Evolutionary conservation across 2,113 vertebrate species (phyloP).

Genomic region (Ammodytes dubius): DNA sequence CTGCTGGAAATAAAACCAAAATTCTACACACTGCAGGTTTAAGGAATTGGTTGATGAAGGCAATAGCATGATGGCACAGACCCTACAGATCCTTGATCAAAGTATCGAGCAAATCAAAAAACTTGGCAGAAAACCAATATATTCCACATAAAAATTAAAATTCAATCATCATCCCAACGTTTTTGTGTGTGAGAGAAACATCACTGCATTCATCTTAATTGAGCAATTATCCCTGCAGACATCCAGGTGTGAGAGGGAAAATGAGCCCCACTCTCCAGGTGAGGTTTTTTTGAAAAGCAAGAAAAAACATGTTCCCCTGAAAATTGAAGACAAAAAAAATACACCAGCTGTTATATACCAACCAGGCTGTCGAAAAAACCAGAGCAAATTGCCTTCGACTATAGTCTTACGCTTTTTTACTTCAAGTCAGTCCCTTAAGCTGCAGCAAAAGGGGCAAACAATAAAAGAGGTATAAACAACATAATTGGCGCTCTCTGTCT

Average conservation of each 20-base stretch:
- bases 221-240: conserved; percentile 58
- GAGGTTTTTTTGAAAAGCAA: conserved; percentile 33
- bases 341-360: conserved; percentile 33
- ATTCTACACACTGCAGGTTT: no score
- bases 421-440: conserved; percentile 33
- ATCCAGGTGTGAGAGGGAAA: conserved; percentile 59
- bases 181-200: conserved; percentile 36
- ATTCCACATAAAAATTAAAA: conserved; percentile 3
- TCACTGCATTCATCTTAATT: conserved; percentile 38
- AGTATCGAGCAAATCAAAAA: conserved; percentile 2
- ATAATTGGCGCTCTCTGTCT: background rate
- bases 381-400: conserved; percentile 24
- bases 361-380: conserved; percentile 28
- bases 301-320: conserved; percentile 12
- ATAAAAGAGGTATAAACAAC: background rate
- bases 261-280: conserved; percentile 57
- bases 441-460: background rate
- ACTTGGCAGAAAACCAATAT: background rate
- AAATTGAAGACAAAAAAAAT: conserved; percentile 48
- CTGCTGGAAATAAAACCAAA: no score
- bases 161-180: background rate
- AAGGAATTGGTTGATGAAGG: background rate
- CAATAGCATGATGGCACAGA: background rate
- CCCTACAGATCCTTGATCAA: background rate
- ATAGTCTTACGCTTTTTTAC: conserved; percentile 3